Evolutionary conservation across 2,113 vertebrate genomes (phyloP).

Genomic region (Calidris pugnax): DNA sequence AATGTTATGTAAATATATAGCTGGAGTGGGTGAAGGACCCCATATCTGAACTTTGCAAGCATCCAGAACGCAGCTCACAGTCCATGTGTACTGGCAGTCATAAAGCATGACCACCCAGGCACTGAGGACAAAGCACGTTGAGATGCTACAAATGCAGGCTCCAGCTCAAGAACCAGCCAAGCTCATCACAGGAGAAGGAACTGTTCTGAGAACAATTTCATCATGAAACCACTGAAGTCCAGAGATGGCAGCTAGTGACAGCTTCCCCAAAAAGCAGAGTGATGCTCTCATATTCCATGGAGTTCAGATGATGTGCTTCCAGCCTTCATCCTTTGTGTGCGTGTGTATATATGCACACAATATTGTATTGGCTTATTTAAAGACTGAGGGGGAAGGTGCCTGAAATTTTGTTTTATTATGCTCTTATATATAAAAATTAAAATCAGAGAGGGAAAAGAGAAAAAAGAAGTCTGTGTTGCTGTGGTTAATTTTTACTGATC

Average conservation of each 20-base stretch:
- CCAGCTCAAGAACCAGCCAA: neutral
- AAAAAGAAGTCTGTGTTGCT: neutral
- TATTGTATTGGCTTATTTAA: neutral
- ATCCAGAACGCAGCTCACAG: neutral
- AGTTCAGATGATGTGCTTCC: neutral
- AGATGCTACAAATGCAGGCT: neutral
- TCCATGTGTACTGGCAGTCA: neutral
- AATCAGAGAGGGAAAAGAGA: neutral
- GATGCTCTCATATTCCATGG: neutral
- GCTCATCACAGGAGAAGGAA: neutral
- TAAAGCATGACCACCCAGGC: slow-evolving; percentile 12
- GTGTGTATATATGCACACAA: too few species aligned
- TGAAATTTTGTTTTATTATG: neutral
- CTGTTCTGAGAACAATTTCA: neutral
- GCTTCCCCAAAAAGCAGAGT: neutral
- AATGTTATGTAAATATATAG: neutral
- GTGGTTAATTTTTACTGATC: neutral
- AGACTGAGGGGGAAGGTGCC: neutral
- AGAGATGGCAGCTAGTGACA: neutral
- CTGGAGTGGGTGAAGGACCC: neutral
- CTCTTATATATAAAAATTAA: neutral
- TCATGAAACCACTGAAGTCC: neutral
- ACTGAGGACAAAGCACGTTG: neutral
- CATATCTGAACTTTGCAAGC: neutral
- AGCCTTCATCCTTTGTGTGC: neutral